phyloP scores from a whole-genome alignment of 2,113 vertebrate species.

The Lycaon pictus region DNA sequence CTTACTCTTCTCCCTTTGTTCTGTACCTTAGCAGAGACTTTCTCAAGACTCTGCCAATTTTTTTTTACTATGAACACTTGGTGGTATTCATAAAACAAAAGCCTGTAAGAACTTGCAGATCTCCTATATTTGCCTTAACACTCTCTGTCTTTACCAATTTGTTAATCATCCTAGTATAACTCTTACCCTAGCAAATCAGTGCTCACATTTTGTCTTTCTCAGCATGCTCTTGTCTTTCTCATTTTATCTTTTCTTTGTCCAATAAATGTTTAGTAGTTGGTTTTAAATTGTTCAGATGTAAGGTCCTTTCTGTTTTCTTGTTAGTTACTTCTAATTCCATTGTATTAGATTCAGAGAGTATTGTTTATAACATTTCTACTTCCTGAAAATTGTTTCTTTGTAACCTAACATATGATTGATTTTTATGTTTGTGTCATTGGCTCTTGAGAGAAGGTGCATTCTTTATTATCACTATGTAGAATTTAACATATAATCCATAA shows the following conservation, averaged over 20 bases:
- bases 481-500: not conserved
- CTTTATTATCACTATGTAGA: not conserved
- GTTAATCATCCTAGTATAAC: not conserved
- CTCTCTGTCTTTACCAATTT: not conserved
- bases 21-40: not conserved
- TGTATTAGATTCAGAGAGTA: not conserved
- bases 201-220: not conserved
- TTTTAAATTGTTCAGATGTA: slow-evolving; percentile 17
- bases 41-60: not conserved
- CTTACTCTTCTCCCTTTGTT: not conserved
- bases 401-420: not conserved
- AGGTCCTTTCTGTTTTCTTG: not conserved
- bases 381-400: not conserved
- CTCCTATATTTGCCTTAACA: not conserved
- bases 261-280: not conserved
- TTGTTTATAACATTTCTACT: not conserved
- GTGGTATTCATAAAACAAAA: not conserved
- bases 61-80: not conserved
- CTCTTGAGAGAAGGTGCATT: slow-evolving; percentile 38
- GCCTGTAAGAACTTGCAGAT: not conserved
- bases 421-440: not conserved
- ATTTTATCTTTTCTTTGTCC: not conserved
- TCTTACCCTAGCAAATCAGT: not conserved
- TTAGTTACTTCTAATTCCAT: not conserved
- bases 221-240: not conserved